Evolutionary conservation across 2,888 invertebrate genomes (phyloP).

Genomic region (Athrips mouffetella): DNA sequence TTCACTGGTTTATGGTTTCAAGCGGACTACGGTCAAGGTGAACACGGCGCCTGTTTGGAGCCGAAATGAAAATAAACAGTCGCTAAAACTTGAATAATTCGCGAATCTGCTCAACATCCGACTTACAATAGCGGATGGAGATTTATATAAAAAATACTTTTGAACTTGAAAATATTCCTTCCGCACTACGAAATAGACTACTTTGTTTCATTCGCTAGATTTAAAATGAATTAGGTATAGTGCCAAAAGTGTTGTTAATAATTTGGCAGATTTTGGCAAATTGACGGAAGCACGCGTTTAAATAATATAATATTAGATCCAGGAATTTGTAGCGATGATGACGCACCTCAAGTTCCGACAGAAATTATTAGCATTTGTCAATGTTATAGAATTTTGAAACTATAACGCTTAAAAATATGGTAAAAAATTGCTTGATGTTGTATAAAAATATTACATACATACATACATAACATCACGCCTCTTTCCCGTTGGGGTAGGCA

Average conservation of each 20-base stretch:
- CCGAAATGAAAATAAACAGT: slow-evolving; percentile 55
- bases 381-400: too few relatives aligned
- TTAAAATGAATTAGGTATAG: background rate
- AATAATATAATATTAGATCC: too few relatives aligned
- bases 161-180: background rate
- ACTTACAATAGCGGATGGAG: slow-evolving; percentile 30
- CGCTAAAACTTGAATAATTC: slow-evolving; percentile 41
- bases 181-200: too few relatives aligned
- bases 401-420: too few relatives aligned
- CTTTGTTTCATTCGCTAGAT: background rate
- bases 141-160: slow-evolving; percentile 3
- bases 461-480: too few relatives aligned
- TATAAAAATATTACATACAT: too few relatives aligned
- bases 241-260: background rate
- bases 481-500: too few relatives aligned
- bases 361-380: too few relatives aligned
- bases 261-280: background rate
- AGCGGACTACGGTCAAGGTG: slow-evolving; percentile 62
- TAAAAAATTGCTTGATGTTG: too few relatives aligned
- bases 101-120: slow-evolving; percentile 41
- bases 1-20: slow-evolving; percentile 50
- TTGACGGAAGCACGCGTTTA: background rate
- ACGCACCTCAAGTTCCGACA: too few relatives aligned
- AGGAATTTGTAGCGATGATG: too few relatives aligned
- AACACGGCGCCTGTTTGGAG: slow-evolving; percentile 49